Base-by-base conservation (phyloP, 2,113 vertebrate genomes). In the Glaucomys volans region DNA sequence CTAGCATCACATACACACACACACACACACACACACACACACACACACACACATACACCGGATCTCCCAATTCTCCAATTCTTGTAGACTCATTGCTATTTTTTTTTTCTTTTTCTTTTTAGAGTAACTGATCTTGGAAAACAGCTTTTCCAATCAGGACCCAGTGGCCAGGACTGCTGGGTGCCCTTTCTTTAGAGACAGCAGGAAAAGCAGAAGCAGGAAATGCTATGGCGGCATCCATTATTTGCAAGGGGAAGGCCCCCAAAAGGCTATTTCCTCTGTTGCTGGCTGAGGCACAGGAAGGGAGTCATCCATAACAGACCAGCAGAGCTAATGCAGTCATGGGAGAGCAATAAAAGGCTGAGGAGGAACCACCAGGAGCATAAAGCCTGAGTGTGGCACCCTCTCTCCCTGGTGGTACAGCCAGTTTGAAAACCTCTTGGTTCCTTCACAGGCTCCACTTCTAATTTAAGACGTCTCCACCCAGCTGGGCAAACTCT, bases 401-500 rank as follows among this genome's bases (percentile, higher is more conserved):
- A 16, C 30, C 28, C 42, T 85, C 32, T 69, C 59, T 75, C 30
- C 4, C 18, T 0, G 8, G 32, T 22, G 84, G 13, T 35, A 11
- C 80, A 77, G 42, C 81, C 86, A 42, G 59, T 66, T 88, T 94
- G 26, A 85, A 94, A 94, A 79, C 8, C 74, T 94, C 89, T 92
- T 66, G 91, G 94, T 91, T 86, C 94, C 94, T 87, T 88, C 75
- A 66, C 83, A 90, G 79, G 24, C 87, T 94, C 86, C 54, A 77
- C 72, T 94, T 94, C 90, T 96, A 96, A 95, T 95, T 93, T 95
- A 87, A 92, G 93, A 59, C 64, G 37, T 87, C 91, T 96, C 89
- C 86, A 84, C 87, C 50, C 57, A 0, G 30, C 77, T 94, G 92
- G 95, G 95, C 92, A 95, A 87, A 87, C 50, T 44, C n/a, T 20